phyloP scores from a whole-genome alignment of 2,888 invertebrate genomes.

The Macrophya alboannulata region DNA sequence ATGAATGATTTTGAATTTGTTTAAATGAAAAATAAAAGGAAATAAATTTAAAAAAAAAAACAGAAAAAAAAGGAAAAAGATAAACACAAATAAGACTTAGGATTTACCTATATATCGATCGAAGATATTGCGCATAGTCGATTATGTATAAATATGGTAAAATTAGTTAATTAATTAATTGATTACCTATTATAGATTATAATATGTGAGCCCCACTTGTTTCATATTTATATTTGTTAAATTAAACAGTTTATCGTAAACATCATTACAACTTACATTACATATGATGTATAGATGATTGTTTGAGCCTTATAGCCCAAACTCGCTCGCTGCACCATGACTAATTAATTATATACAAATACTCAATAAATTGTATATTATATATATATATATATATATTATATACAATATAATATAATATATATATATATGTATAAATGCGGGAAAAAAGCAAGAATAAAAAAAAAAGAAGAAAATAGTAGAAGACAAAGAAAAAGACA shows the following conservation, averaged over 20 bases:
- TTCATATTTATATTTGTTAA: not conserved
- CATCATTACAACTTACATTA: not conserved
- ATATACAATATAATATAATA: slow-evolving; percentile 38
- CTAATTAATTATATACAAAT: slow-evolving; percentile 1
- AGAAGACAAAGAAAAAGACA: not conserved
- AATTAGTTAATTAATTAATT: not conserved
- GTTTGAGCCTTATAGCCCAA: not conserved
- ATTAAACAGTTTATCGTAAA: not conserved
- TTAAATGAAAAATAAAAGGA: not conserved
- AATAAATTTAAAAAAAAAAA: not conserved
- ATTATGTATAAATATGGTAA: not conserved
- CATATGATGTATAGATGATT: not conserved
- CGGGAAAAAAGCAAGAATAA: slow-evolving; percentile 38
- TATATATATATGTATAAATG: slow-evolving; percentile 35
- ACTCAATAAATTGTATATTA: slow-evolving; percentile 42
- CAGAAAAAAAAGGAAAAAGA: not conserved
- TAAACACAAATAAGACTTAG: not conserved
- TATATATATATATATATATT: slow-evolving; percentile 45
- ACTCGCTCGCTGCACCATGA: slow-evolving; percentile 1
- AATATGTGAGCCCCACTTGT: slow-evolving; percentile 10
- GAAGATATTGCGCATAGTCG: not conserved
- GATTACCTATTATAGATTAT: not conserved
- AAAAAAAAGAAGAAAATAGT: slow-evolving; percentile 21
- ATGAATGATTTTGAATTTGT: not conserved
- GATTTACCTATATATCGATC: not conserved